A percentile compares a stretch with the other conserved stretches of the same genome.
Conservation (phyloP, 2,888 invertebrate genomes). For the Allophyes oxyacanthae region DNA sequence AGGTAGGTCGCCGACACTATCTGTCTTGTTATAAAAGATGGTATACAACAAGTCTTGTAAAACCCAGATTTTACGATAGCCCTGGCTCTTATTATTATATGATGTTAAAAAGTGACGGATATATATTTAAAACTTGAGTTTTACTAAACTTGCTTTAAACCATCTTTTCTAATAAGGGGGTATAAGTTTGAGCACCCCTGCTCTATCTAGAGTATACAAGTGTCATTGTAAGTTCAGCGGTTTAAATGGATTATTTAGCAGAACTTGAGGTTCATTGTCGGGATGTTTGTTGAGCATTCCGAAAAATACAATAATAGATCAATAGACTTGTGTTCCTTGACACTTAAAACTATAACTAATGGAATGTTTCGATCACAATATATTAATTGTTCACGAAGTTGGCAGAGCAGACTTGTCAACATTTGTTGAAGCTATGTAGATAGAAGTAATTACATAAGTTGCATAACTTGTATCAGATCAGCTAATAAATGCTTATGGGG, state of each 20-base stretch:
- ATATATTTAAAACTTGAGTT: too few species aligned
- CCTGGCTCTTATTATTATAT: too few species aligned
- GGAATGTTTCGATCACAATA: slow-evolving; percentile 5
- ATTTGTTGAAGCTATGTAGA: slow-evolving; percentile 7
- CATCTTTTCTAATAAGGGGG: too few species aligned
- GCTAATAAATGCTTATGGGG: neutral
- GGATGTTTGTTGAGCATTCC: slow-evolving; percentile 4
- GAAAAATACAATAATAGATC: slow-evolving; percentile 1
- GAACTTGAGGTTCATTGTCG: slow-evolving; percentile 30
- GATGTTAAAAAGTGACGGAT: too few species aligned
- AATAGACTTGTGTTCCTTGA: neutral
- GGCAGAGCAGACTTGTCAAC: slow-evolving; percentile 2
- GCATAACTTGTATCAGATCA: neutral
- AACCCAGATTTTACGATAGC: too few species aligned
- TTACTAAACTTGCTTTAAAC: too few species aligned
- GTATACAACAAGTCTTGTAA: too few species aligned
- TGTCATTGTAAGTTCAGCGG: slow-evolving; percentile 12
- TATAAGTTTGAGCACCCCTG: too few species aligned
- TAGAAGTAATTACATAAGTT: neutral
- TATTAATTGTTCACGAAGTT: slow-evolving; percentile 7
- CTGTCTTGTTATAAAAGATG: too few species aligned
- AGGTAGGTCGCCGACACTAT: too few species aligned
- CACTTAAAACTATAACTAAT: slow-evolving; percentile 11
- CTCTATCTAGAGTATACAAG: neutral
- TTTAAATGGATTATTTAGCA: slow-evolving; percentile 18